Conservation (phyloP, 2,888 invertebrate species). For the Sesia apiformis region DNA sequence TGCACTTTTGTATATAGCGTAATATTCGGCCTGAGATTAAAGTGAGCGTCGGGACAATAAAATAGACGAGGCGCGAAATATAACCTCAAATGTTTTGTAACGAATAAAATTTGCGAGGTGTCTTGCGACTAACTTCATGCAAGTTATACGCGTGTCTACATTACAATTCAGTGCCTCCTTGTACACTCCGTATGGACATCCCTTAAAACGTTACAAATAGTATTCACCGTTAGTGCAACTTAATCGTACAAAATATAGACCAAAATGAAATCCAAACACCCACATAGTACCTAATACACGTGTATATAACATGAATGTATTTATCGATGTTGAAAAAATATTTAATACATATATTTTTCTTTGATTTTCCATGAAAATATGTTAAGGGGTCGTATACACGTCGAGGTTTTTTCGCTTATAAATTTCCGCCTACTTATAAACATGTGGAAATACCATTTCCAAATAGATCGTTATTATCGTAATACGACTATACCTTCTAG, state of each 20-base stretch:
- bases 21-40: conserved; percentile 33
- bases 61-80: conserved; percentile 12
- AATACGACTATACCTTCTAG: conserved; percentile 12
- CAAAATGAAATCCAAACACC: conserved; percentile 61
- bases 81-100: background rate
- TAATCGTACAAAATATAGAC: conserved; percentile 68
- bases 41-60: conserved; percentile 49
- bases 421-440: too few species aligned
- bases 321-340: conserved; percentile 44
- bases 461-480: too few species aligned
- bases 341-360: conserved; percentile 18
- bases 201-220: conserved; percentile 16
- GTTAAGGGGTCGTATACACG: background rate
- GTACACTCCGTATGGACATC: background rate
- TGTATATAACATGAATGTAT: conserved; percentile 46
- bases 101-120: too few species aligned
- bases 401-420: too few species aligned
- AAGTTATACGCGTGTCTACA: background rate
- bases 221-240: conserved; percentile 56
- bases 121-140: background rate
- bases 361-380: background rate
- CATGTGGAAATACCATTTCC: too few species aligned
- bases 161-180: conserved; percentile 3
- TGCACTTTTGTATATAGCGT: conserved; percentile 35
- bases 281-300: conserved; percentile 32